phyloP scores from a whole-genome alignment of 53 echinoderm and acorn worm genomes.

The Hippasteria phrygiana region DNA sequence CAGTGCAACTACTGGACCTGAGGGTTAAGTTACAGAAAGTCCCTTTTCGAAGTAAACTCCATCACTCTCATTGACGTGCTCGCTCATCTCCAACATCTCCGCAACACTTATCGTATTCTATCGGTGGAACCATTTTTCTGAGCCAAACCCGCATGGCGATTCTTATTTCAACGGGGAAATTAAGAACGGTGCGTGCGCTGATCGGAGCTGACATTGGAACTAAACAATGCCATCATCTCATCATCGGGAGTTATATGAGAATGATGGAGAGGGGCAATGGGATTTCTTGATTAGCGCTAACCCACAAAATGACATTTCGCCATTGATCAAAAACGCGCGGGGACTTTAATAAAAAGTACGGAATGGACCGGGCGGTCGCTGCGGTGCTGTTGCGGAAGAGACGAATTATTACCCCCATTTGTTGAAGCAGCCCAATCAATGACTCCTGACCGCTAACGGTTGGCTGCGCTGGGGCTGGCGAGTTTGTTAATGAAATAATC shows the following conservation, averaged over 20 bases:
- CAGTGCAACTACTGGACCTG: no score
- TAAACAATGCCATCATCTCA: constrained; percentile 31
- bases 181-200: constrained; percentile 19
- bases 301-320: constrained; percentile 52
- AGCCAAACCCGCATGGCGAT: neutral
- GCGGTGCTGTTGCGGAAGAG: constrained; percentile 32
- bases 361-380: neutral
- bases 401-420: constrained; percentile 55
- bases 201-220: constrained; percentile 17
- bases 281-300: constrained; percentile 21
- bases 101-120: neutral
- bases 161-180: constrained; percentile 15
- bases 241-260: neutral
- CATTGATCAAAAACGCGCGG: constrained; percentile 38
- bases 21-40: no score
- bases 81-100: no score
- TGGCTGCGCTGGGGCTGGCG: neutral
- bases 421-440: constrained; percentile 22
- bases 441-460: constrained; percentile 20
- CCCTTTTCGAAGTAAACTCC: no score
- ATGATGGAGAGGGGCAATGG: neutral
- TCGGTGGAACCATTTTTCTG: neutral
- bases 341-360: constrained; percentile 15
- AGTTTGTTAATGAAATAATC: constrained; percentile 39
- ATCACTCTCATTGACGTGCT: no score